phyloP scores from a whole-genome alignment of 2,888 invertebrate genomes.

The Pachydiplax longipennis region DNA sequence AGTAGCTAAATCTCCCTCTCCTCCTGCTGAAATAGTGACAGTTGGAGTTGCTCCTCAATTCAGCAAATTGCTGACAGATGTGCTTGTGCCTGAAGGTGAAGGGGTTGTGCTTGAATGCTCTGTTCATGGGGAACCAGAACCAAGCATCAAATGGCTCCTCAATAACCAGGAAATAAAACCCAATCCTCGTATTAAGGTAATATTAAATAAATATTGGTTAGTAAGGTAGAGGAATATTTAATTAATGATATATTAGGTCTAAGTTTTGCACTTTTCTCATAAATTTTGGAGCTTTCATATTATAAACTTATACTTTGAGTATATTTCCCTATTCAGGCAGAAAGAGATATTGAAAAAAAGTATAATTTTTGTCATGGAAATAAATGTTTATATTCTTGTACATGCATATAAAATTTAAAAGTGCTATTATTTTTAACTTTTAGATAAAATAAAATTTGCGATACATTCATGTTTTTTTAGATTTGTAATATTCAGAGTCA shows the following conservation, averaged over 20 bases:
- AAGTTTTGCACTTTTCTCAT: too few species aligned
- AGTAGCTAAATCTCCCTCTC: background rate
- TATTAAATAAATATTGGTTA: conserved; percentile 26
- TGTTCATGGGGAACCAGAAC: conserved; percentile 72
- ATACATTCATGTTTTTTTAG: too few species aligned
- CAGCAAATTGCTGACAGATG: conserved; percentile 73
- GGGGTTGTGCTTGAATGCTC: conserved; percentile 72
- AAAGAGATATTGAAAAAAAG: too few species aligned
- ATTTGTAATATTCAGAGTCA: background rate
- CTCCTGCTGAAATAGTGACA: conserved; percentile 56
- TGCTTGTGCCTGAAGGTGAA: conserved; percentile 75
- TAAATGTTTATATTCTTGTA: too few species aligned
- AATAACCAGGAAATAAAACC: conserved; percentile 70
- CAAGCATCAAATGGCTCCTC: conserved; percentile 73
- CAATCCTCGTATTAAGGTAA: conserved; percentile 69
- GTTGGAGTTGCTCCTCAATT: conserved; percentile 69
- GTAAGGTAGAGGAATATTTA: too few species aligned
- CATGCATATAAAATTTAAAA: background rate
- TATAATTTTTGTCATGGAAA: background rate
- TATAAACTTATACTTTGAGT: too few species aligned
- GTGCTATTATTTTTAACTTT: background rate
- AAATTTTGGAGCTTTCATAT: too few species aligned
- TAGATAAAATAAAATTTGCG: background rate
- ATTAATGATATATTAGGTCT: background rate
- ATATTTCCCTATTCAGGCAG: too few species aligned